Conservation (phyloP, 2,888 invertebrate genomes). For the Cheilosia grossa region DNA sequence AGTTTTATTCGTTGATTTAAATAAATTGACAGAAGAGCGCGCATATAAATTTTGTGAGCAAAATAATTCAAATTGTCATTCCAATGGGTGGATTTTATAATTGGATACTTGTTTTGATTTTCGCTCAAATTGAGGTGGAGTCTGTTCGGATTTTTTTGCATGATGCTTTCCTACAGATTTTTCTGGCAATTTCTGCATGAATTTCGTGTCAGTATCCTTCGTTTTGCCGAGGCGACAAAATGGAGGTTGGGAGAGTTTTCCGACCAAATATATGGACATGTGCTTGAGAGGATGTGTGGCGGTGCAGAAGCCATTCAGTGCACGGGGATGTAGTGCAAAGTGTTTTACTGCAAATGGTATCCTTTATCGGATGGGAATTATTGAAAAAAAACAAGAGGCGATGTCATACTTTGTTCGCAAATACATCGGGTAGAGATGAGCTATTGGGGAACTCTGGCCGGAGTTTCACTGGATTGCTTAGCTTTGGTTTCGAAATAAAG, state of each 20-base stretch:
- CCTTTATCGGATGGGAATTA: constrained; percentile 21
- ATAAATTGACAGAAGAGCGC: constrained; percentile 15
- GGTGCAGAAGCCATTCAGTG: not conserved
- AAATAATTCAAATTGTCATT: constrained; percentile 49
- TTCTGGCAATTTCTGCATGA: constrained; percentile 50
- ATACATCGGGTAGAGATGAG: constrained; percentile 10
- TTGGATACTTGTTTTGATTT: constrained; percentile 65
- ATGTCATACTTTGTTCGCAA: constrained; percentile 35
- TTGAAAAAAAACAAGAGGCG: constrained; percentile 15
- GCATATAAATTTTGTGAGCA: not conserved
- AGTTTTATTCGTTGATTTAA: not conserved
- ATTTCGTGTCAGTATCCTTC: constrained; percentile 33
- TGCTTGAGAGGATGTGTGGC: not conserved
- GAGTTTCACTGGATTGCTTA: not conserved
- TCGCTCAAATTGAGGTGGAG: constrained; percentile 47
- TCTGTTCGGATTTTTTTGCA: not conserved
- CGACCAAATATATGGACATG: constrained; percentile 1
- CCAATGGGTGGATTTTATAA: constrained; percentile 30
- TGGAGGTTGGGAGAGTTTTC: constrained; percentile 14
- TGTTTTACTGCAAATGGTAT: constrained; percentile 22
- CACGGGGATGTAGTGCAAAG: constrained; percentile 16
- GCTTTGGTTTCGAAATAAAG: not conserved
- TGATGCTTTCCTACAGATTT: not conserved
- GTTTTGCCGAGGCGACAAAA: constrained; percentile 29
- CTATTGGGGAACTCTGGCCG: not conserved